A percentile compares a stretch with the other conserved stretches of the same genome.
Evolutionary conservation across 1,140 invertebrate species (phyloP).

Genomic region (Telenomus remus): DNA sequence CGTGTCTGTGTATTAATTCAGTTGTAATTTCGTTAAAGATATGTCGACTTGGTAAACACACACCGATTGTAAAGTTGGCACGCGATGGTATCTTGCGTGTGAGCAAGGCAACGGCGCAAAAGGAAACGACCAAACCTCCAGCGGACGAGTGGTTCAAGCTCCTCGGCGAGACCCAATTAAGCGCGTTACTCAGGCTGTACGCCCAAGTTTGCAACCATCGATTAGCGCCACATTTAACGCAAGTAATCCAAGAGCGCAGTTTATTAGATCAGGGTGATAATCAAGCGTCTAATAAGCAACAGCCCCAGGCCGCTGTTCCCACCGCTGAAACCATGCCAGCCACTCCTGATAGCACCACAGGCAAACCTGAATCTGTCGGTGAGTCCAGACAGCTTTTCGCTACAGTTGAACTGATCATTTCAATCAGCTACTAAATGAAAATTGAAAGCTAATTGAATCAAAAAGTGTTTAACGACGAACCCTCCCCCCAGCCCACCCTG

Average conservation of each 20-base stretch:
- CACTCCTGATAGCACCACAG: constrained; percentile 72
- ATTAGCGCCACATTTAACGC: constrained; percentile 87
- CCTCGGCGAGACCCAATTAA: constrained; percentile 86
- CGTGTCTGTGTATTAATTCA: not conserved
- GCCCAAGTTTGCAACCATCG: constrained; percentile 87
- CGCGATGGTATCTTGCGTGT: constrained; percentile 93
- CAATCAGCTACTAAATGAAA: not conserved
- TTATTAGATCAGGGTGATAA: constrained; percentile 81
- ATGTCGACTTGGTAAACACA: constrained; percentile 92
- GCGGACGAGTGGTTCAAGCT: constrained; percentile 94
- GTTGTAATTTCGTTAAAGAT: constrained; percentile 69
- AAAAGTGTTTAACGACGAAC: no score
- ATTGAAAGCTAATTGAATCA: no score
- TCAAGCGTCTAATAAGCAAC: constrained; percentile 54
- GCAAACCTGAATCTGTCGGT: constrained; percentile 69
- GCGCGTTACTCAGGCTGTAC: constrained; percentile 89
- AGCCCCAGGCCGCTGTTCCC: constrained; percentile 61
- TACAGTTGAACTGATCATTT: constrained; percentile 14
- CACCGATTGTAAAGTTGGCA: constrained; percentile 87
- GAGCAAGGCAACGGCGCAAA: constrained; percentile 80
- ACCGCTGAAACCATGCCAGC: constrained; percentile 70
- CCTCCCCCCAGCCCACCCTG: no score
- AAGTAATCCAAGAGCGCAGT: constrained; percentile 87
- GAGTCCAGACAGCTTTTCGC: constrained; percentile 36
- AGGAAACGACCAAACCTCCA: constrained; percentile 80